phyloP scores from a whole-genome alignment of 2,888 invertebrate species.

The Macaria notata region DNA sequence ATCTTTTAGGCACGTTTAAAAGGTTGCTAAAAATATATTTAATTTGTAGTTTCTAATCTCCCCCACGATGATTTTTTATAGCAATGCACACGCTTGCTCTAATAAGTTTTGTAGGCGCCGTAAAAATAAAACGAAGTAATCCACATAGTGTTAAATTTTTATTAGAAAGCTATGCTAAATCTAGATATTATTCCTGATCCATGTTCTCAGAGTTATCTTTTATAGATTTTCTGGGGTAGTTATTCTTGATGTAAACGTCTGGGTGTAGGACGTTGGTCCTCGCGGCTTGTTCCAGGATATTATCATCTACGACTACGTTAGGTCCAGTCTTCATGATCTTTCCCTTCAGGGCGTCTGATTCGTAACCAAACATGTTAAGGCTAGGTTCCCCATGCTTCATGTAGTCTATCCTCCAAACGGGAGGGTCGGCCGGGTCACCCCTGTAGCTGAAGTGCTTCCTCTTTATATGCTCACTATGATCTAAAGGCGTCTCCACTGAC shows the following conservation, averaged over 20 bases:
- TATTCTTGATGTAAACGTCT: slow-evolving; percentile 68
- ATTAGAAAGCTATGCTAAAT: too few relatives aligned
- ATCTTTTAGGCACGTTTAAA: too few relatives aligned
- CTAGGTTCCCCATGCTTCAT: slow-evolving; percentile 67
- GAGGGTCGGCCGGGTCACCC: slow-evolving; percentile 47
- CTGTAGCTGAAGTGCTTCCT: slow-evolving; percentile 49
- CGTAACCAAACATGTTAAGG: slow-evolving; percentile 49
- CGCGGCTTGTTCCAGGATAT: slow-evolving; percentile 40
- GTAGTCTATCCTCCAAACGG: slow-evolving; percentile 72
- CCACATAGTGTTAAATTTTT: too few relatives aligned
- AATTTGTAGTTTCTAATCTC: too few relatives aligned
- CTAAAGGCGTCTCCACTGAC: slow-evolving; percentile 60
- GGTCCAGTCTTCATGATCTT: slow-evolving; percentile 56
- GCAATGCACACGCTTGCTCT: too few relatives aligned
- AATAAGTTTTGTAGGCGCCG: too few relatives aligned
- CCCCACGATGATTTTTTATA: too few relatives aligned
- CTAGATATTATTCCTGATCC: slow-evolving; percentile 30
- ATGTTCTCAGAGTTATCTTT: slow-evolving; percentile 44
- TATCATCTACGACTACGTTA: slow-evolving; percentile 49
- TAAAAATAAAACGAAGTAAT: too few relatives aligned
- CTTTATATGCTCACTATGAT: slow-evolving; percentile 35
- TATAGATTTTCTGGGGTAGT: slow-evolving; percentile 46
- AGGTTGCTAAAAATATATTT: too few relatives aligned
- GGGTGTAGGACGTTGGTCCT: slow-evolving; percentile 64
- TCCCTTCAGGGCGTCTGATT: slow-evolving; percentile 47